These are phyloP conservation scores for Nephrotoma appendiculata DNA, from an alignment of 2,888 invertebrate genomes.

Conservation along the genomic window DNA sequence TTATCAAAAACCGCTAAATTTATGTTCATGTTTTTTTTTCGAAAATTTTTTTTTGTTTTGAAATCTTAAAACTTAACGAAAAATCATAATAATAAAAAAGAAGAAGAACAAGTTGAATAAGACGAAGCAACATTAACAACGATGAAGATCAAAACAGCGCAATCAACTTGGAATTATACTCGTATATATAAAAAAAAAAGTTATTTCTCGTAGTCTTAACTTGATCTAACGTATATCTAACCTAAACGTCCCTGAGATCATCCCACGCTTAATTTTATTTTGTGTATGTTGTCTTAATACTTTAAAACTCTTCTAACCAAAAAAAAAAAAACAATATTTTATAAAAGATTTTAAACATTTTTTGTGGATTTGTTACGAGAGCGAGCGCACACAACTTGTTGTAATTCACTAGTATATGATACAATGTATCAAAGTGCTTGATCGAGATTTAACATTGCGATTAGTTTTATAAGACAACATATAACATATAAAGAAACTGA, in stretches of 20 bases:
- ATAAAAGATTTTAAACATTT: neutral
- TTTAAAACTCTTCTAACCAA: neutral
- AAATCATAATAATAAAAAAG: neutral
- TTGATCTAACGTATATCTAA: neutral
- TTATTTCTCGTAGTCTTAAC: neutral
- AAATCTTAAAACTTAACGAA: neutral
- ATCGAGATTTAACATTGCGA: neutral
- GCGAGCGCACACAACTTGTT: neutral
- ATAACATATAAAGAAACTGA: neutral
- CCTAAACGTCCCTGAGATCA: constrained; percentile 1
- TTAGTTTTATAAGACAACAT: neutral
- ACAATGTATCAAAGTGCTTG: neutral
- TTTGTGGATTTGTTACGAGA: neutral
- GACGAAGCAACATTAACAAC: neutral
- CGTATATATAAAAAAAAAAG: neutral
- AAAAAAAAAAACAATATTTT: neutral
- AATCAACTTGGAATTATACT: neutral
- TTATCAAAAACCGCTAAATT: neutral
- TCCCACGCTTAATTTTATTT: neutral
- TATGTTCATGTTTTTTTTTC: neutral
- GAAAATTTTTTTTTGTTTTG: neutral
- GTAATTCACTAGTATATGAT: neutral
- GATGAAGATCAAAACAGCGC: neutral
- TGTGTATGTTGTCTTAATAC: neutral
- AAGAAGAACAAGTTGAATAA: neutral